These are phyloP conservation scores for Neoarius graeffei DNA, from an alignment of 2,113 vertebrate species.

Conservation along the genomic window DNA sequence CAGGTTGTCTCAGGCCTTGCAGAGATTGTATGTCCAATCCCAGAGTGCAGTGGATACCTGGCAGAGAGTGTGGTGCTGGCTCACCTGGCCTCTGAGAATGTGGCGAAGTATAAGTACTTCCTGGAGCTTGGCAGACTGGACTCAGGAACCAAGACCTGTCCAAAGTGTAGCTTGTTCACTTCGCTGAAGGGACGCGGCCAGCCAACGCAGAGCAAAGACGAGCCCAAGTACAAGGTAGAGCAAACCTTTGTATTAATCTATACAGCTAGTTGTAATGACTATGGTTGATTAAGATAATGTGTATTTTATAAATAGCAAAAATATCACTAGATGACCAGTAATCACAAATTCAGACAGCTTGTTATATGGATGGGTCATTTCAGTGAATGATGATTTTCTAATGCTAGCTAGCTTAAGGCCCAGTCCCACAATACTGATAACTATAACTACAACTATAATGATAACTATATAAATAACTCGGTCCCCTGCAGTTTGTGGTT, in stretches of 20 bases:
- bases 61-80: slow-evolving; percentile 86
- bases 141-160: slow-evolving; percentile 95
- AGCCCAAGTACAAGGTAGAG: slow-evolving; percentile 96
- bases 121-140: slow-evolving; percentile 92
- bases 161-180: slow-evolving; percentile 95
- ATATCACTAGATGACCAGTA: not conserved
- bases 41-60: slow-evolving; percentile 89
- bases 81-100: slow-evolving; percentile 83
- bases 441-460: no score
- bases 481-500: no score
- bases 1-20: slow-evolving; percentile 87
- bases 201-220: slow-evolving; percentile 79
- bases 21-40: slow-evolving; percentile 89
- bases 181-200: slow-evolving; percentile 83
- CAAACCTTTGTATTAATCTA: not conserved
- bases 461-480: no score
- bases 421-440: no score
- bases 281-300: not conserved
- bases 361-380: not conserved
- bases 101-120: slow-evolving; percentile 94
- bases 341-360: not conserved
- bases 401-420: not conserved
- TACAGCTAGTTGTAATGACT: not conserved
- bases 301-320: not conserved
- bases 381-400: not conserved